These are phyloP conservation scores for Tanypteryx hageni DNA, from an alignment of 2,888 invertebrate genomes.

Conservation along the genomic window DNA sequence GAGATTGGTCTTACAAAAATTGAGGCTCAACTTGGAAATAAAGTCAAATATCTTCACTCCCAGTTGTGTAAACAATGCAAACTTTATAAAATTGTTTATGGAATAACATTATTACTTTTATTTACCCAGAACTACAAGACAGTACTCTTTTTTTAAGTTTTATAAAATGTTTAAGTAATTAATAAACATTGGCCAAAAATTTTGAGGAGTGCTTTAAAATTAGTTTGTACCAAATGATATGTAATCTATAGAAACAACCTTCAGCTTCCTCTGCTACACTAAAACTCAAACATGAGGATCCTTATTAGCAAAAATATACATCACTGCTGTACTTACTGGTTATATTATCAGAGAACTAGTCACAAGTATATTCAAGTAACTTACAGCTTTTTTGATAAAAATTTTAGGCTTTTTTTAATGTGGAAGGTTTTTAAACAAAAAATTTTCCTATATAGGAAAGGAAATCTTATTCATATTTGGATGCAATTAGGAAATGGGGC, in stretches of 20 bases:
- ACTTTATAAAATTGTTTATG: constrained; percentile 36
- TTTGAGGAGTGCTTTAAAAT: constrained; percentile 51
- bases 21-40: constrained; percentile 34
- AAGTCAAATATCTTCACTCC: background rate
- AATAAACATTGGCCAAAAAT: constrained; percentile 17
- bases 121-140: constrained; percentile 27
- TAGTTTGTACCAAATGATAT: constrained; percentile 64
- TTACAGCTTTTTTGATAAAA: background rate
- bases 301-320: constrained; percentile 52
- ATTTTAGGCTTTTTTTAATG: background rate
- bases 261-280: background rate
- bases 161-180: constrained; percentile 47
- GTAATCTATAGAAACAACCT: constrained; percentile 37
- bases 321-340: background rate
- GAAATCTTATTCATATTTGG: background rate
- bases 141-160: constrained; percentile 18
- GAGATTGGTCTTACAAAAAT: constrained; percentile 21
- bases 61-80: constrained; percentile 44
- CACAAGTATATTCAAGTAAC: background rate
- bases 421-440: background rate
- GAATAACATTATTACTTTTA: constrained; percentile 10
- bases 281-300: constrained; percentile 2
- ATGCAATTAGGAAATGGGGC: background rate
- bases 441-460: background rate
- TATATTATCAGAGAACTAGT: background rate